Evolutionary conservation across 30 jellyfish, hydroid and myxozoan species (phyloP).

Genomic region (Catostylus mosaicus): DNA sequence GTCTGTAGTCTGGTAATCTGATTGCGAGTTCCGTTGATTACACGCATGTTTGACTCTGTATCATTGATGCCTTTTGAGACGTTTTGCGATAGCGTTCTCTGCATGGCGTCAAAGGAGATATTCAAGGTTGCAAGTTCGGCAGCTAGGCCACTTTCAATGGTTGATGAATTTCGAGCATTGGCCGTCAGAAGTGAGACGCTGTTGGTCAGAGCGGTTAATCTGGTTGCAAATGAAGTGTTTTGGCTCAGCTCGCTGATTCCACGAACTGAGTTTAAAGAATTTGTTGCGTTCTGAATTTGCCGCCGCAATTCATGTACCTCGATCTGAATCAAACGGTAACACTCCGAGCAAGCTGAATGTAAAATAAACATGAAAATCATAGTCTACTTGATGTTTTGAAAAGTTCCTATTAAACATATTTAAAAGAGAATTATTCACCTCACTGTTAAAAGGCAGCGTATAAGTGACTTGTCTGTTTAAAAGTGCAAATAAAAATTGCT

Average conservation of each 20-base stretch:
- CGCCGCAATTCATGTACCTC: conserved; percentile 74
- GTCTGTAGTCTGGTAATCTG: conserved; percentile 6
- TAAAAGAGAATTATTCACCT: too few species aligned
- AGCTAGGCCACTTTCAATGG: conserved; percentile 52
- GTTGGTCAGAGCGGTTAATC: conserved; percentile 28
- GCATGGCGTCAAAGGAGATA: conserved; percentile 58
- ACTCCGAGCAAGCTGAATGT: conserved; percentile 71
- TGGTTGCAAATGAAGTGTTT: conserved; percentile 43
- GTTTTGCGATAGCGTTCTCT: conserved; percentile 16
- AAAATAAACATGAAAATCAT: too few species aligned
- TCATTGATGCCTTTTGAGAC: conserved; percentile 40
- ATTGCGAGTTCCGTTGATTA: conserved; percentile 27
- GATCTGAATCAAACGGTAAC: conserved; percentile 78
- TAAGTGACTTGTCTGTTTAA: too few species aligned
- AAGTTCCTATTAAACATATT: too few species aligned
- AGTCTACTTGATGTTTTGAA: too few species aligned
- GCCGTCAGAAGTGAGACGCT: conserved; percentile 22
- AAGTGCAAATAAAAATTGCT: too few species aligned
- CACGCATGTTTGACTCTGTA: conserved; percentile 18
- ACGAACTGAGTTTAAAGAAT: conserved; percentile 24
- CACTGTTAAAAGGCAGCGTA: too few species aligned
- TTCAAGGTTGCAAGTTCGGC: conserved; percentile 57
- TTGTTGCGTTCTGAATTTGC: conserved; percentile 38
- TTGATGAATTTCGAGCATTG: conserved; percentile 44
- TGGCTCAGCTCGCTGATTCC: conserved; percentile 31